Conservation (phyloP, 2,113 vertebrate species). For the Indicator indicator region DNA sequence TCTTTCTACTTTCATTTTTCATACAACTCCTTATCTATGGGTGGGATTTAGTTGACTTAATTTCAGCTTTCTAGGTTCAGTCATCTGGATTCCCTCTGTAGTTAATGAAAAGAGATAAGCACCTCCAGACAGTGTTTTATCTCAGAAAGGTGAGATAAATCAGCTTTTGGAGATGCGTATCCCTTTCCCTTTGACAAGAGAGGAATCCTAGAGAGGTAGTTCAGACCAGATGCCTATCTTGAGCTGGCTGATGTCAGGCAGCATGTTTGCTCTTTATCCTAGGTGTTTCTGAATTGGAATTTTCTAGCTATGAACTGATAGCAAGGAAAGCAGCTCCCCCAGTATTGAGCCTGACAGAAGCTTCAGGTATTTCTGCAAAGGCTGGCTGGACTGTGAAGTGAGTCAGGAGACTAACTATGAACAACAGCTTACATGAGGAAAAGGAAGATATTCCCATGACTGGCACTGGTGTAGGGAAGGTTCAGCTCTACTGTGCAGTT, state of each 20-base stretch:
- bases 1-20: neutral
- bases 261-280: neutral
- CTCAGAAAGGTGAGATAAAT: slow-evolving; percentile 20
- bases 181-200: neutral
- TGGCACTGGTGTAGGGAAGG: neutral
- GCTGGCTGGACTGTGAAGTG: neutral
- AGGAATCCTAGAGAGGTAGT: neutral
- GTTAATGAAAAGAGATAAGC: slow-evolving; percentile 2
- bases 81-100: neutral
- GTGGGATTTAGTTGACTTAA: neutral
- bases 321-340: neutral
- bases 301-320: neutral
- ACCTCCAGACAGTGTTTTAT: neutral
- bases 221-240: neutral
- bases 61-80: neutral
- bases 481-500: neutral
- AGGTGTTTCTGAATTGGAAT: neutral
- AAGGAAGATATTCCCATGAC: neutral
- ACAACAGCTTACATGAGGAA: neutral
- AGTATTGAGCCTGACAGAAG: neutral
- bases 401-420: neutral
- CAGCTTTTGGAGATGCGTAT: neutral
- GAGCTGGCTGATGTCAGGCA: neutral
- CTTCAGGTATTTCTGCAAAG: neutral
- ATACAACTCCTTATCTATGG: neutral